Base-by-base conservation (phyloP, 2,797 vertebrate species). In the Cacajao melanocephalus region DNA sequence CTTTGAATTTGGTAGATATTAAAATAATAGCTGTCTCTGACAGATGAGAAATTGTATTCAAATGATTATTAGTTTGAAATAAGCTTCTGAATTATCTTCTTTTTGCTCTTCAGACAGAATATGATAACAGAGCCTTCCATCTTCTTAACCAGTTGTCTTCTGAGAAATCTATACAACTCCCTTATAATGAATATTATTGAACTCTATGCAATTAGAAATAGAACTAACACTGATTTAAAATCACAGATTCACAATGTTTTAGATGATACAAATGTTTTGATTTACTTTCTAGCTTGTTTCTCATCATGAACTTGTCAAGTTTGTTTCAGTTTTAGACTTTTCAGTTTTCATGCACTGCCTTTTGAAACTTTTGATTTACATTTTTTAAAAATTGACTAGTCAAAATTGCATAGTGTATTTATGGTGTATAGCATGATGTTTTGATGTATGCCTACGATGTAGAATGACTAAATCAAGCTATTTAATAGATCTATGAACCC, bases 61-160 rank as follows among this genome's bases (percentile, higher is more conserved):
- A 36, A 61, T 55, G 0, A 33, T 8, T 76, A 26, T 44, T 73
- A 22, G 0, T 61, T 57, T 39, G 24, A 89, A 67, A 76, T 57
- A 76, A 75, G 28, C 20, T 78, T 79, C 52, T 55, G 52, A 73
- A 41, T 41, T n/a, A 46, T 22, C 50, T 84, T 4, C 26, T 58
- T 44, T 44, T 82, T 22, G 22, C 2, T 28, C 4, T 28, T 58
- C 57, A 58, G 57, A 28, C 57, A 58, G 57, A 28, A 28, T 4
- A 58, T 0, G 0, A 12, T 58, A 58, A 58, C 57, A 81, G 39
- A 44, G 20, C 4, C 0, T 14, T 30, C 0, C 6, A 0, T 41
- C 41, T 48, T 50, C 7, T 1, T 67, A 64, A 28, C 24, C 36
- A 33, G 10, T 4, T 2, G 9, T 13, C 50, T 64, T 17, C 30